Conservation (phyloP, 1,140 invertebrate genomes). For the Aphaenogaster rudis region DNA sequence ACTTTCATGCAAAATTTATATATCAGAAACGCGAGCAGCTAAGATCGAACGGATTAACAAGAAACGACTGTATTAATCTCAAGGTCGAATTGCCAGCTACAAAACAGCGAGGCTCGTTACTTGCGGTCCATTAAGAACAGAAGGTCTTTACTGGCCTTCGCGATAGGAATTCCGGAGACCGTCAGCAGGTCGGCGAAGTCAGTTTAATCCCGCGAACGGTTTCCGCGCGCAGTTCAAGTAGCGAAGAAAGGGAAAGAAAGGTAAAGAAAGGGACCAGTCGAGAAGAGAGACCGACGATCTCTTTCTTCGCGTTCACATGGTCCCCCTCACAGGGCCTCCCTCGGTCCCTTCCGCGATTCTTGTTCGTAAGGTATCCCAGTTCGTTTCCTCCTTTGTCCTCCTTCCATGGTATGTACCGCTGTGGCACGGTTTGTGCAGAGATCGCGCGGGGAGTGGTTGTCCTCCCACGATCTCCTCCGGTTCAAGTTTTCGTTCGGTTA, state of each 20-base stretch:
- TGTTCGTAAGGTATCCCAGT: slow-evolving; percentile 80
- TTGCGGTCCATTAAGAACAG: slow-evolving; percentile 86
- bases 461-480: slow-evolving; percentile 82
- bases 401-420: slow-evolving; percentile 68
- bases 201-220: slow-evolving; percentile 73
- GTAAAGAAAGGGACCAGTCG: slow-evolving; percentile 32
- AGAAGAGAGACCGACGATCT: slow-evolving; percentile 54
- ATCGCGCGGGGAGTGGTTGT: slow-evolving; percentile 75
- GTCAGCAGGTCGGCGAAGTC: slow-evolving; percentile 62
- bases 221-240: slow-evolving; percentile 74
- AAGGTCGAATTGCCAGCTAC: slow-evolving; percentile 73
- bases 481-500: slow-evolving; percentile 81
- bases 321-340: slow-evolving; percentile 52
- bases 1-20: neutral
- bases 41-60: slow-evolving; percentile 47
- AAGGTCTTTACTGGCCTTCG: slow-evolving; percentile 81
- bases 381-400: slow-evolving; percentile 84
- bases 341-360: slow-evolving; percentile 71
- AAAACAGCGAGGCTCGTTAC: slow-evolving; percentile 82
- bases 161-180: slow-evolving; percentile 81
- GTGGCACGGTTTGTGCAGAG: slow-evolving; percentile 49
- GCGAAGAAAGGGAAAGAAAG: slow-evolving; percentile 58
- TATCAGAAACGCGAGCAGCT: neutral
- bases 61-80: slow-evolving; percentile 63
- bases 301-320: slow-evolving; percentile 58